phyloP scores from a whole-genome alignment of 1,140 invertebrate species.

The Drosophila grimshawi region DNA sequence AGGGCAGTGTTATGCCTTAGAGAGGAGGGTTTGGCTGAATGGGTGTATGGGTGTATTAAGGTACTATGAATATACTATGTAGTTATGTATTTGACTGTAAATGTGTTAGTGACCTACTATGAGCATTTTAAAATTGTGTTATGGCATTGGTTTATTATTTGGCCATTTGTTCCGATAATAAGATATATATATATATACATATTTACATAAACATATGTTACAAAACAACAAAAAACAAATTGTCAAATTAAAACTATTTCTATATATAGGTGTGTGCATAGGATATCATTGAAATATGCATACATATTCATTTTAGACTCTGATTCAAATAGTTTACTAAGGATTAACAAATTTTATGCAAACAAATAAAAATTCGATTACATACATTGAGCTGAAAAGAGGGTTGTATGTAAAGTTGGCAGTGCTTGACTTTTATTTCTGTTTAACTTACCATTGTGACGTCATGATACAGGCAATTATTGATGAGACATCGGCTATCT shows the following conservation, averaged over 20 bases:
- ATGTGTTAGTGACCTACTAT: conserved; percentile 51
- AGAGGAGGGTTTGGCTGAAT: neutral
- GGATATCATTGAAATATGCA: conserved; percentile 18
- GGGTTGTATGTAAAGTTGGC: neutral
- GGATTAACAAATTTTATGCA: conserved; percentile 26
- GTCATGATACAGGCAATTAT: too few relatives aligned
- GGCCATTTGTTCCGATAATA: conserved; percentile 57
- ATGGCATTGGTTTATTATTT: conserved; percentile 60
- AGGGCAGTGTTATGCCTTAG: conserved; percentile 71
- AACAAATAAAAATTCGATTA: conserved; percentile 16
- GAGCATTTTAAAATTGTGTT: conserved; percentile 71
- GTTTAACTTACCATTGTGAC: too few relatives aligned
- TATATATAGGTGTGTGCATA: neutral
- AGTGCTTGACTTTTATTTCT: neutral
- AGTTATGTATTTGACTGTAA: conserved; percentile 40
- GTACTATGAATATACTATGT: conserved; percentile 4
- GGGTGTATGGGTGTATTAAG: neutral
- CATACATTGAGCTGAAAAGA: neutral
- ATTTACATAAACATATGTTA: conserved; percentile 13
- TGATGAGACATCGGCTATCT: too few relatives aligned
- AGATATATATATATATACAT: conserved; percentile 24
- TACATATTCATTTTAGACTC: conserved; percentile 28
- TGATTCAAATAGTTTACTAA: conserved; percentile 21
- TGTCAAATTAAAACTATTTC: conserved; percentile 28
- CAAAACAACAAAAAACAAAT: conserved; percentile 1